Evolutionary conservation across 2,888 invertebrate genomes (phyloP).

Genomic region (Toxonevra muliebris): DNA sequence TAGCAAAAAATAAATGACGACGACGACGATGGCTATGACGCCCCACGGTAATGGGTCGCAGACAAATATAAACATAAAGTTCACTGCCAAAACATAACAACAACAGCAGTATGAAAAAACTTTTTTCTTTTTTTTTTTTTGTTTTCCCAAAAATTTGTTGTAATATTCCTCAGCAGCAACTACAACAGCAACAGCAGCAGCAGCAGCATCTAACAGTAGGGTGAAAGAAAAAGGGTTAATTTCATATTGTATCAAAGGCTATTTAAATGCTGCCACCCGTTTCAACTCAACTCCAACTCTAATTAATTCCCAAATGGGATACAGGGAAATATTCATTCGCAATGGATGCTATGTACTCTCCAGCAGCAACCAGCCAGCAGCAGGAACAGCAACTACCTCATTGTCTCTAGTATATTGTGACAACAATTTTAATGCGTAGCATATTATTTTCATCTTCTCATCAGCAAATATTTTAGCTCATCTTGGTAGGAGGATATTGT

Average conservation of each 20-base stretch:
- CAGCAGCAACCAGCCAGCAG: neutral
- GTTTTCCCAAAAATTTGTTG: too few species aligned
- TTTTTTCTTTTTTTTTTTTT: too few species aligned
- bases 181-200: conserved; percentile 27
- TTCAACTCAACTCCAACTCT: conserved; percentile 36
- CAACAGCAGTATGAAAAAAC: conserved; percentile 18
- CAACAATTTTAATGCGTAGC: conserved; percentile 33
- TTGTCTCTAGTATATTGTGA: conserved; percentile 36
- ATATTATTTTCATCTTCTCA: conserved; percentile 6
- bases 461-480: conserved; percentile 11
- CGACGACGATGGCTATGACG: conserved; percentile 13
- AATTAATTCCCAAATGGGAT: conserved; percentile 57
- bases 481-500: conserved; percentile 27
- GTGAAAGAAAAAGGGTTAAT: conserved; percentile 21
- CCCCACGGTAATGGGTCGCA: conserved; percentile 32
- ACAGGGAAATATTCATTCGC: neutral
- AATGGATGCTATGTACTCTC: conserved; percentile 8
- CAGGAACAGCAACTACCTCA: neutral
- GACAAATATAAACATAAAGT: conserved; percentile 32
- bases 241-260: conserved; percentile 18
- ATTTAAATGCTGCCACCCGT: conserved; percentile 12
- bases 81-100: conserved; percentile 25
- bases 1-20: conserved; percentile 23
- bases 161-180: conserved; percentile 5
- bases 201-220: conserved; percentile 28